Evolutionary conservation across 2,888 invertebrate genomes (phyloP), one percentile per base, ranked within the genome.

Genomic region (Nezara viridula): DNA sequence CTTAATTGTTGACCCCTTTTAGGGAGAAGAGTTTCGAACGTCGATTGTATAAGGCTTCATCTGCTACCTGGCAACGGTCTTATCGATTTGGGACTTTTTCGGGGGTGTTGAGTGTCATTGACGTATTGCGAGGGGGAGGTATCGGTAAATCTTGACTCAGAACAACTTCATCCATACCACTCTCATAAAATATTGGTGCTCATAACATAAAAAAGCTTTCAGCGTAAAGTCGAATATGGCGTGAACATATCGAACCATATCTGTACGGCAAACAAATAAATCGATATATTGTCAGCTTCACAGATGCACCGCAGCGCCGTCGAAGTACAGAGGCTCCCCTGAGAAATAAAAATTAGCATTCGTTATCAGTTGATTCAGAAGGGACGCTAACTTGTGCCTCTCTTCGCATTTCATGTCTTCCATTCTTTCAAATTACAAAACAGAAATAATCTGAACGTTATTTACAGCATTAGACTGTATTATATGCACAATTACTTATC

Each of bases 1-100:
- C 37, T 73, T 73, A 73, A 73, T 73, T 73, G 66, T 73, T 73
- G 37, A 73, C 66, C 66, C 66, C 32, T 66, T 66, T 66, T 14
- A 16, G 66, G 4, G 14, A 0, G 32, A 37, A 1, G 37, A 37
- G 37, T 9, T 37, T 73, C 66, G 19, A 7, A 37, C 32, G 19
- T 27, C 14, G 16, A 60, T 55, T 27, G 27, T 60, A 27, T 60
- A 60, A 60, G 60, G 27, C 60, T 37, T 73, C 66, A 73, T 21
- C 66, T 73, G 66, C 32, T 73, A 73, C 66, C 66, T 37, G 19
- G 19, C 32, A 73, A 37, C 16, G 32, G 19, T 14, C 10, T 37
- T 37, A 73, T 73, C 27, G 32, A 73, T 73, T 27, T 37, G 19
- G 0, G 16, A 27, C 14, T 37, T 73, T 73, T 37, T 73, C 37